Conservation (phyloP, 2,113 vertebrate genomes). For the Proterorhinus semilunaris region DNA sequence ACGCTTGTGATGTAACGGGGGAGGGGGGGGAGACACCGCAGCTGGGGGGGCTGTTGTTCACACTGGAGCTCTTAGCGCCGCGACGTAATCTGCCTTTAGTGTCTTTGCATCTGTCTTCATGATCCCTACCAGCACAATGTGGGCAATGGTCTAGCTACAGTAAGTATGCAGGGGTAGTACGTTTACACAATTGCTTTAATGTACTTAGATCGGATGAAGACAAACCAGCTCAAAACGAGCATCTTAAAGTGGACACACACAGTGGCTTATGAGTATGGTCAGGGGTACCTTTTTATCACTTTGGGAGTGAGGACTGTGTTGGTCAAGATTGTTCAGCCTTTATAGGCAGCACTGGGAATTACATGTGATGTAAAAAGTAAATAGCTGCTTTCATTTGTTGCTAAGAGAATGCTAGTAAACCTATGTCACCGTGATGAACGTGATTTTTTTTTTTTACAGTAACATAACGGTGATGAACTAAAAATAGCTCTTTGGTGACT, state of each 20-base stretch:
- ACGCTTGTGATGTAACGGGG: slow-evolving; percentile 57
- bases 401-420: too few relatives aligned
- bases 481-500: too few relatives aligned
- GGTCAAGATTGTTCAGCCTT: too few relatives aligned
- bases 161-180: slow-evolving; percentile 51
- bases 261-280: neutral
- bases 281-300: too few relatives aligned
- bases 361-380: too few relatives aligned
- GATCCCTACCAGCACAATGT: slow-evolving; percentile 72
- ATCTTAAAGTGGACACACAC: neutral
- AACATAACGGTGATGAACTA: too few relatives aligned
- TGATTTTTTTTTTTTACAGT: too few relatives aligned
- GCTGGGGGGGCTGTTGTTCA: slow-evolving; percentile 63
- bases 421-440: too few relatives aligned
- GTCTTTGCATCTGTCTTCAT: slow-evolving; percentile 73
- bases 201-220: neutral
- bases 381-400: too few relatives aligned
- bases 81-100: slow-evolving; percentile 78
- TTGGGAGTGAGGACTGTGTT: too few relatives aligned
- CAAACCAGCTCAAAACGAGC: neutral
- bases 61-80: slow-evolving; percentile 67
- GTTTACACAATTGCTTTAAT: neutral
- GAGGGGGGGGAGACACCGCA: slow-evolving; percentile 50
- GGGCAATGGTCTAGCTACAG: slow-evolving; percentile 68
- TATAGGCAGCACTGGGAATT: too few relatives aligned